Percentiles rank a stretch among this genome's conserved stretches.
Conservation (phyloP, 2,113 vertebrate species). For the Aegithalos caudatus region DNA sequence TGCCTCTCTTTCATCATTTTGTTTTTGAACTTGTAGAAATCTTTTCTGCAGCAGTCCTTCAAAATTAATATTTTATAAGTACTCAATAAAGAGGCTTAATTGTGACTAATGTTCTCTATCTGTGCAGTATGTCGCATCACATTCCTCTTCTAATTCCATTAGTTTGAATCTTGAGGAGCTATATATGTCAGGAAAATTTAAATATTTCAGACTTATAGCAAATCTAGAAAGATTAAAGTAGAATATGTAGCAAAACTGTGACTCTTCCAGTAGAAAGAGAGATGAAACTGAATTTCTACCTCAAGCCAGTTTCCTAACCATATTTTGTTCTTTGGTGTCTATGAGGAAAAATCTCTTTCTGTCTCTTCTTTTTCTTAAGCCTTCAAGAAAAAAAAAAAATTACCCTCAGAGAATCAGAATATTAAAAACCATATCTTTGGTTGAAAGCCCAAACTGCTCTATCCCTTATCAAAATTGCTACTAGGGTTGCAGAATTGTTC, state of each 20-base stretch:
- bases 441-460: accelerated
- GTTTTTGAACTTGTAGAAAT: not conserved
- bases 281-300: not conserved
- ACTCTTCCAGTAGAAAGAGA: not conserved
- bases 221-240: not conserved
- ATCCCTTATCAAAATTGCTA: not conserved
- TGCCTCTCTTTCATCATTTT: not conserved
- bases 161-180: not conserved
- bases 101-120: conserved; percentile 1
- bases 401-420: not conserved
- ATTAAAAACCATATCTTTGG: accelerated
- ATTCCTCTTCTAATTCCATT: not conserved
- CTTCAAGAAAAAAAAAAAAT: not conserved
- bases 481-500: not conserved
- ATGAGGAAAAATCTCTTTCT: not conserved
- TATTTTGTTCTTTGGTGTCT: not conserved
- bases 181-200: not conserved
- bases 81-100: not conserved
- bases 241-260: not conserved
- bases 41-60: not conserved
- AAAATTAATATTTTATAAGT: not conserved
- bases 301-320: not conserved
- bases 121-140: not conserved
- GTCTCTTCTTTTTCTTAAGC: not conserved
- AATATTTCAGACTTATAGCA: not conserved